A percentile compares a stretch with the other conserved stretches of the same genome.
These are phyloP conservation scores for Abrostola tripartita DNA, from an alignment of 2,888 invertebrate species.

Conservation along the genomic window DNA sequence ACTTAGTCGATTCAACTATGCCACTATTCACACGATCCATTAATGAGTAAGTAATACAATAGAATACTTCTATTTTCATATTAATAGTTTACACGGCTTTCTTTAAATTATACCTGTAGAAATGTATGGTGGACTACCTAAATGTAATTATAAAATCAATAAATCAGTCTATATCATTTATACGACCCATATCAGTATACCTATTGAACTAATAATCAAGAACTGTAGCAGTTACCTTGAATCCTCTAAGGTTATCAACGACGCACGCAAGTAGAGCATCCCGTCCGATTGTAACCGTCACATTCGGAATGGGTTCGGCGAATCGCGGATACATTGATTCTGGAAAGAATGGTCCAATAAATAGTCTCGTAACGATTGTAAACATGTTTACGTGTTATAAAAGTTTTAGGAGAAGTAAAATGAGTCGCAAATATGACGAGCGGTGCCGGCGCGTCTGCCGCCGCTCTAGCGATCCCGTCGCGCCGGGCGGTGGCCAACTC, in stretches of 20 bases:
- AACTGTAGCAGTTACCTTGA: constrained; percentile 90
- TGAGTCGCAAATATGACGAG: constrained; percentile 70
- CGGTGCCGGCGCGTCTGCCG: constrained; percentile 65
- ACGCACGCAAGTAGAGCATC: constrained; percentile 96
- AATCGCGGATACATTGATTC: constrained; percentile 93
- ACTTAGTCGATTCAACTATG: background rate
- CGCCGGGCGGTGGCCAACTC: constrained; percentile 48
- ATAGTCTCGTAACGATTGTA: constrained; percentile 59
- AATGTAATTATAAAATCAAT: too few species aligned
- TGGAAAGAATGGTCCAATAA: constrained; percentile 75
- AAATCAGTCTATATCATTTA: too few species aligned
- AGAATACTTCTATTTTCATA: too few species aligned
- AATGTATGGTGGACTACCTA: too few species aligned
- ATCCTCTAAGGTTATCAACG: constrained; percentile 95
- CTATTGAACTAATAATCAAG: background rate
- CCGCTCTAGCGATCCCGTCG: constrained; percentile 49
- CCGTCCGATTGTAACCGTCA: constrained; percentile 95
- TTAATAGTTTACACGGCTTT: too few species aligned
- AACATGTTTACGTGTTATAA: constrained; percentile 79
- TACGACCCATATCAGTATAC: background rate
- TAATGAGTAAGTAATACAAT: too few species aligned
- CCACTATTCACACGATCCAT: too few species aligned
- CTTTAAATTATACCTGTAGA: too few species aligned
- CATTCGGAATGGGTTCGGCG: constrained; percentile 96
- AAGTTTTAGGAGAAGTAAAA: constrained; percentile 68